Evolutionary conservation across 2,113 vertebrate species (phyloP).

Genomic region (Aldabrachelys gigantea): DNA sequence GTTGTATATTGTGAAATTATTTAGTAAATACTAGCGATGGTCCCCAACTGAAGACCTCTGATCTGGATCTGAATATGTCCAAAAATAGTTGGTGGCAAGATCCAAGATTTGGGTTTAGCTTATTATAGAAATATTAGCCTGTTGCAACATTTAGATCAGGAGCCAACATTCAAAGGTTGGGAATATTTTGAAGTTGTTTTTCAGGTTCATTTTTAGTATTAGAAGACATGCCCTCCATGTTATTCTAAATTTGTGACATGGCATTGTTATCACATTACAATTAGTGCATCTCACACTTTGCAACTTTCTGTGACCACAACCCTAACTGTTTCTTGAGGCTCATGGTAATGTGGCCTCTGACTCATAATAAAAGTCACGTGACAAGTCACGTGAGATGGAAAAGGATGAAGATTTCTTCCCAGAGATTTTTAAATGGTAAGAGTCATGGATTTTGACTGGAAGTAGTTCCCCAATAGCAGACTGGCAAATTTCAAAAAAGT

Average conservation of each 20-base stretch:
- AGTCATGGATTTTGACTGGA: conserved; percentile 36
- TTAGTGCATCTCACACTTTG: conserved; percentile 44
- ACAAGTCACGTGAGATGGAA: conserved; percentile 37
- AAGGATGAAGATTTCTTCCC: conserved; percentile 32
- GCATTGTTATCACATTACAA: conserved; percentile 13
- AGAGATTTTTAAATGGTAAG: conserved; percentile 34
- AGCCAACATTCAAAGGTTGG: not conserved
- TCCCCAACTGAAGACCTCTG: not conserved
- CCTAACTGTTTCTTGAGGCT: conserved; percentile 54
- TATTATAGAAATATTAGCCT: not conserved
- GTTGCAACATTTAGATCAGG: not conserved
- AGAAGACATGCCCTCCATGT: not conserved
- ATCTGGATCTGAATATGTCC: not conserved
- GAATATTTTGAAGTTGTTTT: not conserved
- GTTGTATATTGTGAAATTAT: not conserved
- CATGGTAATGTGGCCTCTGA: conserved; percentile 46
- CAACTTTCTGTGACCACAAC: conserved; percentile 39
- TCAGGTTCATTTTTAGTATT: conserved; percentile 32
- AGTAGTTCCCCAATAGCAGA: conserved; percentile 49
- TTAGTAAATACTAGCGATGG: not conserved
- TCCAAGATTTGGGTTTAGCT: conserved; percentile 14
- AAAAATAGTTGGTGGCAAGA: conserved; percentile 14
- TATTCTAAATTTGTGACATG: conserved; percentile 8
- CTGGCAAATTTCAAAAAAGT: conserved; percentile 56
- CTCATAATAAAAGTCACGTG: conserved; percentile 39